A percentile compares a stretch with the other conserved stretches of the same genome.
Evolutionary conservation across 2,113 vertebrate species (phyloP).

Genomic region (Eretmochelys imbricata): DNA sequence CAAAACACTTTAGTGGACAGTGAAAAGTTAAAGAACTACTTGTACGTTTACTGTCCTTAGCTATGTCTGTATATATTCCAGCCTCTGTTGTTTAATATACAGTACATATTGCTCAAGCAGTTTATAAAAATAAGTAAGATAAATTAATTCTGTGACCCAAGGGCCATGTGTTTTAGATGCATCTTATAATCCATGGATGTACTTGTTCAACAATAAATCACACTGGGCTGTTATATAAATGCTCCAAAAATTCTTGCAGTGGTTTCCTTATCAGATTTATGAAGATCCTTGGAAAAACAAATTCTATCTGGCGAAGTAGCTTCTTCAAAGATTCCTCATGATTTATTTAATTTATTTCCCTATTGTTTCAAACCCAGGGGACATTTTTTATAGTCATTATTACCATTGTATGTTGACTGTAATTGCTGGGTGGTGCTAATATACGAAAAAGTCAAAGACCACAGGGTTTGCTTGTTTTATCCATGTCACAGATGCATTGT

Average conservation of each 20-base stretch:
- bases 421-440: neutral
- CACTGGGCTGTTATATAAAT: constrained; percentile 19
- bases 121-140: constrained; percentile 5
- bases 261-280: neutral
- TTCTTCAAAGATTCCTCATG: neutral
- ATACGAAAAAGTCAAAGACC: neutral
- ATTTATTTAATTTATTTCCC: neutral
- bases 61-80: neutral
- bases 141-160: constrained; percentile 23
- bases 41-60: neutral
- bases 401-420: neutral
- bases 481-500: rapidly evolving
- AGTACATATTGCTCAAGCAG: constrained; percentile 9
- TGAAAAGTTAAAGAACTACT: constrained; percentile 9
- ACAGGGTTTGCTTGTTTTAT: neutral
- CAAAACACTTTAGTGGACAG: constrained; percentile 12
- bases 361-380: neutral
- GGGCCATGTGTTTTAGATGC: neutral
- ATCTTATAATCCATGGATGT: constrained; percentile 1
- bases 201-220: constrained; percentile 36
- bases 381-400: neutral
- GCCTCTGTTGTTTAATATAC: constrained; percentile 32
- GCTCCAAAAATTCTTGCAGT: neutral
- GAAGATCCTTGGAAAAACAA: neutral
- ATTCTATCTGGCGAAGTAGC: neutral